These are phyloP conservation scores for Sander lucioperca DNA, from an alignment of 2,113 vertebrate genomes.

Conservation along the genomic window DNA sequence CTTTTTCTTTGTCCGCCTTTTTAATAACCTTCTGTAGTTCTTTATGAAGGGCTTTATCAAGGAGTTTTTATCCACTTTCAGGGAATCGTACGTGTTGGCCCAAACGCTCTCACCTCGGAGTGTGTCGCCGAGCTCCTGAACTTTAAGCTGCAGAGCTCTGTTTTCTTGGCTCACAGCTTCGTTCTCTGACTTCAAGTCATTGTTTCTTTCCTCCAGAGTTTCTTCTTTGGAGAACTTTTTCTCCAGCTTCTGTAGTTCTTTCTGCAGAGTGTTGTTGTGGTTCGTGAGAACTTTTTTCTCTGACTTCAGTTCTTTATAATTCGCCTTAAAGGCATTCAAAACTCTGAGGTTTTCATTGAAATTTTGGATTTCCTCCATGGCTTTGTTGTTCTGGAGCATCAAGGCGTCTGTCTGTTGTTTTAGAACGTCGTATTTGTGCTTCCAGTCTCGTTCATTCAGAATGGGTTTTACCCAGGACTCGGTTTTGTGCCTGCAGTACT, in stretches of 20 bases:
- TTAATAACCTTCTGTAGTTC: neutral
- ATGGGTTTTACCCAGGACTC: neutral
- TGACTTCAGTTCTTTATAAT: neutral
- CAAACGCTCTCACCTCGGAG: neutral
- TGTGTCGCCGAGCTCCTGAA: neutral
- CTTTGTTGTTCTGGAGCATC: too few species aligned
- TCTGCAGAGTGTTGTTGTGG: too few species aligned
- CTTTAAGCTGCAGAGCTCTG: neutral
- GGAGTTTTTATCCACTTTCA: neutral
- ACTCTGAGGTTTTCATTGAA: neutral
- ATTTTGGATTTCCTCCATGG: too few species aligned
- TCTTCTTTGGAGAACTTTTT: too few species aligned
- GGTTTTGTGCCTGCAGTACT: neutral
- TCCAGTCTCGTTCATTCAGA: too few species aligned
- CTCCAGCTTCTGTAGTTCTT: too few species aligned
- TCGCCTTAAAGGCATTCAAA: neutral
- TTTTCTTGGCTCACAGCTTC: too few species aligned
- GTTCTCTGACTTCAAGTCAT: too few species aligned
- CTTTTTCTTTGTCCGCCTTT: neutral
- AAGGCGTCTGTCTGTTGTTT: too few species aligned
- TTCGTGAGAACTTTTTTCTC: too few species aligned
- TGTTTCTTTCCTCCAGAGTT: too few species aligned
- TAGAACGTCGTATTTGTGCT: too few species aligned
- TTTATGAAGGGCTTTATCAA: neutral
- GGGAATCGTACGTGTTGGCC: neutral